Conservation (phyloP, 2,888 invertebrate genomes). For the Mycalesis mineus region DNA sequence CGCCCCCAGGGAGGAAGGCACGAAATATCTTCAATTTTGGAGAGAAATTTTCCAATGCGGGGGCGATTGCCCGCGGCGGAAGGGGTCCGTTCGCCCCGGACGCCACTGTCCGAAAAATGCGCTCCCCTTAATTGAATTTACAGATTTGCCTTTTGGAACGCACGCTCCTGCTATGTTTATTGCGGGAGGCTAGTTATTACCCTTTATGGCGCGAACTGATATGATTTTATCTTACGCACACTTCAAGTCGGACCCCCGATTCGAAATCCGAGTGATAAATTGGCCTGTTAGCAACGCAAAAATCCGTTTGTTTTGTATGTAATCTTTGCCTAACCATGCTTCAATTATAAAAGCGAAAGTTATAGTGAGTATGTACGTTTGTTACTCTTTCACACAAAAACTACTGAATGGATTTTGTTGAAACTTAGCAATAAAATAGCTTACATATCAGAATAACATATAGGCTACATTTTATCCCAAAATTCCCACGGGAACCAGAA, state of each 20-base stretch:
- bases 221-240: constrained; percentile 40
- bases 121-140: constrained; percentile 75
- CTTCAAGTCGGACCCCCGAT: constrained; percentile 25
- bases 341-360: no score
- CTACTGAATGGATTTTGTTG: no score
- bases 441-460: no score
- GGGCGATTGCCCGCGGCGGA: constrained; percentile 72
- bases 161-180: constrained; percentile 59
- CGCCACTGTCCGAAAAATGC: constrained; percentile 75
- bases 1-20: constrained; percentile 73
- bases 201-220: constrained; percentile 47
- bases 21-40: constrained; percentile 78
- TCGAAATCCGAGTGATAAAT: no score
- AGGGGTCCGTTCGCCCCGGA: constrained; percentile 65
- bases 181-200: constrained; percentile 57
- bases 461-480: no score
- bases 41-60: constrained; percentile 78
- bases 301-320: no score
- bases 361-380: no score
- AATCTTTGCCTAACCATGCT: no score
- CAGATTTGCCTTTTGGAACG: constrained; percentile 74
- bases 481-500: no score
- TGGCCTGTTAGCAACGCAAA: no score
- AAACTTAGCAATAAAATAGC: no score
- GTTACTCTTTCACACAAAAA: no score